Conservation (phyloP, 23 tunicate genomes). For the Oikopleura albicans region DNA sequence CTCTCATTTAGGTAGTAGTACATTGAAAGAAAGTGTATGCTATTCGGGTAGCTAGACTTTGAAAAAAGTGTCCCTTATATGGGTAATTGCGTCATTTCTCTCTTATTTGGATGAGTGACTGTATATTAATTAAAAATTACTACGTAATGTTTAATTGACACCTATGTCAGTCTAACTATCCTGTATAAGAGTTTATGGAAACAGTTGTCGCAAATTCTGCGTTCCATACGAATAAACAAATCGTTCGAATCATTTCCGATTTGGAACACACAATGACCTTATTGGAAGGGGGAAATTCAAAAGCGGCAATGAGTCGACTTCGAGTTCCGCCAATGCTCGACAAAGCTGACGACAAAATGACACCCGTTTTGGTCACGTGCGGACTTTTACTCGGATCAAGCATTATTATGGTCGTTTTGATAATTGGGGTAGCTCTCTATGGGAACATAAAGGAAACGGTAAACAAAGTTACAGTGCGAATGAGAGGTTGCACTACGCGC, state of each 20-base stretch:
- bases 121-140: too few species aligned
- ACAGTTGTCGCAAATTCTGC: neutral
- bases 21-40: too few species aligned
- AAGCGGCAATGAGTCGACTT: neutral
- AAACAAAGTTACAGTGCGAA: too few species aligned
- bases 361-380: neutral
- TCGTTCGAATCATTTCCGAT: neutral
- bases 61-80: too few species aligned
- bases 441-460: neutral
- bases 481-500: too few species aligned
- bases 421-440: neutral
- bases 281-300: conserved; percentile 14
- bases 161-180: too few species aligned
- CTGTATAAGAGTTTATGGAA: too few species aligned
- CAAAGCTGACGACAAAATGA: neutral
- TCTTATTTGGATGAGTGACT: too few species aligned
- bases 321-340: neutral
- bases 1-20: too few species aligned
- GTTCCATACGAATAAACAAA: neutral
- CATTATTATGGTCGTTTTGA: neutral
- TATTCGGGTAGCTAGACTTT: too few species aligned
- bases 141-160: too few species aligned
- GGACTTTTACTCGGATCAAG: neutral
- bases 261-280: neutral
- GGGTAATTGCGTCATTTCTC: too few species aligned